Conservation (phyloP, 2,797 vertebrate species). For the Poecilia gillii region DNA sequence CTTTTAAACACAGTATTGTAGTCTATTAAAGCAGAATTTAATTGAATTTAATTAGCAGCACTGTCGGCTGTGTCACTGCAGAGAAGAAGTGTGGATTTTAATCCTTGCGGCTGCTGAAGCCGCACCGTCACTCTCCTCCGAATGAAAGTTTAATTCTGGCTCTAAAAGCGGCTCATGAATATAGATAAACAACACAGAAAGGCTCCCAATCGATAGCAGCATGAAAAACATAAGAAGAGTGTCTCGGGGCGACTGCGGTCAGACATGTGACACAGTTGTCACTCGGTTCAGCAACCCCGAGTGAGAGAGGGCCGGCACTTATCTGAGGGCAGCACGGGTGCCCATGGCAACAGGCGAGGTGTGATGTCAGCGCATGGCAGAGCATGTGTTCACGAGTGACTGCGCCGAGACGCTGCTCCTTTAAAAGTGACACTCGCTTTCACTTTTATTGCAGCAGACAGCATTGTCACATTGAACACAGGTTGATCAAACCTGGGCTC, state of each 20-base stretch:
- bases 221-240: conserved; percentile 42
- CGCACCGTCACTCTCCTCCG: conserved; percentile 22
- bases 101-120: conserved; percentile 32
- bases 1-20: conserved; percentile 65
- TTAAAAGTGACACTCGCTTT: conserved; percentile 61
- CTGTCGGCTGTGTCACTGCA: conserved; percentile 46
- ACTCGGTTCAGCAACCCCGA: conserved; percentile 56
- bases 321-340: conserved; percentile 72
- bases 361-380: conserved; percentile 73
- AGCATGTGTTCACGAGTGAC: conserved; percentile 72
- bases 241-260: conserved; percentile 21
- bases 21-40: conserved; percentile 63
- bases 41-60: conserved; percentile 64
- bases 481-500: too few species aligned
- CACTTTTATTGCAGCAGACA: conserved; percentile 34
- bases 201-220: conserved; percentile 58
- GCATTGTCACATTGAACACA: too few species aligned
- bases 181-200: conserved; percentile 56
- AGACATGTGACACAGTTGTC: conserved; percentile 72
- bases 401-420: conserved; percentile 61
- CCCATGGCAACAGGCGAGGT: conserved; percentile 75
- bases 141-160: conserved; percentile 63
- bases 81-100: conserved; percentile 41
- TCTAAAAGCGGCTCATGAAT: conserved; percentile 58
- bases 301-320: conserved; percentile 63